Evolutionary conservation across 2,888 invertebrate species (phyloP).

Genomic region (Drosophila affinis): DNA sequence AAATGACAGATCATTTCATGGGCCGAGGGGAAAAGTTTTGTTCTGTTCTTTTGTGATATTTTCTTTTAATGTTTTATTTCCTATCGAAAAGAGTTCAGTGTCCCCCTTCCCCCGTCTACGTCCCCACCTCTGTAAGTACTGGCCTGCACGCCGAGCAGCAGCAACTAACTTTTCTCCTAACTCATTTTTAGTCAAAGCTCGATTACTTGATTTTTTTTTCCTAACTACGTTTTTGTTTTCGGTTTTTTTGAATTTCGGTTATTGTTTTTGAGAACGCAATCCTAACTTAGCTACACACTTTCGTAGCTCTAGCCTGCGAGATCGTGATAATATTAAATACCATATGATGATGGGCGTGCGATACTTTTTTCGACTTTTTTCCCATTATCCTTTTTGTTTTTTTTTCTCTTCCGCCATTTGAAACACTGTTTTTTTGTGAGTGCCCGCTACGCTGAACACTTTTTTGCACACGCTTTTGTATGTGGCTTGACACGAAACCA

Average conservation of each 20-base stretch:
- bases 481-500: slow-evolving; percentile 37
- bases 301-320: slow-evolving; percentile 40
- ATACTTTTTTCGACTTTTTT: slow-evolving; percentile 7
- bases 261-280: slow-evolving; percentile 20
- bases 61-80: slow-evolving; percentile 6
- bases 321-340: slow-evolving; percentile 8
- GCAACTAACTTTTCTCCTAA: slow-evolving; percentile 29
- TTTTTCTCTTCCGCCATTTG: slow-evolving; percentile 15
- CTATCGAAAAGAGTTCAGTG: slow-evolving; percentile 6
- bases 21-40: background rate
- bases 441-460: slow-evolving; percentile 43
- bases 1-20: no score
- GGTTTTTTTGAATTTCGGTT: background rate
- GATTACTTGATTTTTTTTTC: slow-evolving; percentile 23
- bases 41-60: background rate
- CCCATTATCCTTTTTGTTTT: background rate
- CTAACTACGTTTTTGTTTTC: slow-evolving; percentile 6
- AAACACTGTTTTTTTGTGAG: slow-evolving; percentile 24
- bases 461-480: slow-evolving; percentile 52
- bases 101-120: background rate
- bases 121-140: slow-evolving; percentile 31
- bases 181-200: slow-evolving; percentile 25
- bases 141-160: slow-evolving; percentile 6
- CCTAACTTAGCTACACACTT: slow-evolving; percentile 31
- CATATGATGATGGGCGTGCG: slow-evolving; percentile 24